Evolutionary conservation across 2,888 invertebrate species (phyloP), one percentile per base, ranked within the genome.

Genomic region (Platerodrilus igneus): DNA sequence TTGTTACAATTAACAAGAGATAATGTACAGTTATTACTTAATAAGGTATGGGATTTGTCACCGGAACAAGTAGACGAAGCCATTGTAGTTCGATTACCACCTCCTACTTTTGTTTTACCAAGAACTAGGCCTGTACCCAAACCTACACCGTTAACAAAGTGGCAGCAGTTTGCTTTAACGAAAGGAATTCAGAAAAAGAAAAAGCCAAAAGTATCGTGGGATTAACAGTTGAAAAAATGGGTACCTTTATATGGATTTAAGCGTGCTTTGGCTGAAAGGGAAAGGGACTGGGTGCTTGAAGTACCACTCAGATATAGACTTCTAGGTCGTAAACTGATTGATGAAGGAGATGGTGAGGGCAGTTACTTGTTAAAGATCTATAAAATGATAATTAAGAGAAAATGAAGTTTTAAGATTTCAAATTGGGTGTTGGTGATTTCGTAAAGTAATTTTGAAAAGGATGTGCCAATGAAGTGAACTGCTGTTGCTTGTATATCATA

Each of bases 211-310:
- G 69, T 85, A 28, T 75, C 81, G 17, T 97, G 88, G 84, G 95
- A 96, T 71, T 89, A 93, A 40, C 79, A 83, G 33, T 69, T 90
- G 32, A 82, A 84, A 76, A 77, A 81, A 67, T 89, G 84, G 82
- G 76, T 82, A 43, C 88, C 88, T 2, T 67, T 76, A 4, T 86
- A 76, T 69, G 89, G 88, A 7, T 96, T 85, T 63, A 83, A 85
- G 62, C 78, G 81, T 57, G 83, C 83, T 6, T 81, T 83, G 51
- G 90, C 92, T 45, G 82, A 89, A 44, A 83, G 83, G 57, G 84
- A 90, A 49, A 92, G 92, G 65, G 87, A 94, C 57, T 99, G 97
- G 97, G 68, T 94, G 3, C 74, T 96, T 45, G 96, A 96, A 70
- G 88, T 97, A 0, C 94, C 94, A n/a, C n/a, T n/a, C n/a, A n/a